phyloP scores from a whole-genome alignment of 2,888 invertebrate genomes.

The Cryptus viduatorius region DNA sequence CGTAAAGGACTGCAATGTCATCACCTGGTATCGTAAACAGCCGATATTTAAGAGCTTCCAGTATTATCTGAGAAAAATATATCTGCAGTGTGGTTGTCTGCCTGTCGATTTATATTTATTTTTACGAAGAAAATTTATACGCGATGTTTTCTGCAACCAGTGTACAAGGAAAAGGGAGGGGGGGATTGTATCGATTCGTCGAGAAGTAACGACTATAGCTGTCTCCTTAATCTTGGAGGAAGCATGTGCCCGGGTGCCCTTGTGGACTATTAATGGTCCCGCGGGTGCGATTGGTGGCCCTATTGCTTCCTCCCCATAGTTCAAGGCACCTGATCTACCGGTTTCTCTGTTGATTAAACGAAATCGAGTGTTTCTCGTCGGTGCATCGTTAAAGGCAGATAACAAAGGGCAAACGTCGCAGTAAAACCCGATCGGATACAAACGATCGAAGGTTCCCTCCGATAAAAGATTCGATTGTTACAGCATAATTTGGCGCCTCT shows the following conservation, averaged over 20 bases:
- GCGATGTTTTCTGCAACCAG: background rate
- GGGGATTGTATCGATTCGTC: constrained; percentile 28
- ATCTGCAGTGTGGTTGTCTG: background rate
- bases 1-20: background rate
- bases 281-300: constrained; percentile 39
- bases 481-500: too few relatives aligned
- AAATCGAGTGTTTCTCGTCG: background rate
- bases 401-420: background rate
- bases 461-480: too few relatives aligned
- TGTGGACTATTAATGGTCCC: constrained; percentile 55
- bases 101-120: constrained; percentile 1
- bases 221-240: constrained; percentile 51
- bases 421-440: background rate
- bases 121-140: background rate
- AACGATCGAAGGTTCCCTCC: too few relatives aligned
- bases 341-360: constrained; percentile 42
- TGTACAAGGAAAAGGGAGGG: background rate
- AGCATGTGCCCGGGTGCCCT: constrained; percentile 32
- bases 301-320: background rate
- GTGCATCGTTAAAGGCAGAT: background rate
- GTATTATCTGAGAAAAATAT: background rate
- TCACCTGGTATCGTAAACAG: background rate
- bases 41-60: background rate
- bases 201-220: constrained; percentile 48
- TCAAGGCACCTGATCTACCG: constrained; percentile 2